Evolutionary conservation across 2,113 vertebrate genomes (phyloP).

Genomic region (Abramis brama): DNA sequence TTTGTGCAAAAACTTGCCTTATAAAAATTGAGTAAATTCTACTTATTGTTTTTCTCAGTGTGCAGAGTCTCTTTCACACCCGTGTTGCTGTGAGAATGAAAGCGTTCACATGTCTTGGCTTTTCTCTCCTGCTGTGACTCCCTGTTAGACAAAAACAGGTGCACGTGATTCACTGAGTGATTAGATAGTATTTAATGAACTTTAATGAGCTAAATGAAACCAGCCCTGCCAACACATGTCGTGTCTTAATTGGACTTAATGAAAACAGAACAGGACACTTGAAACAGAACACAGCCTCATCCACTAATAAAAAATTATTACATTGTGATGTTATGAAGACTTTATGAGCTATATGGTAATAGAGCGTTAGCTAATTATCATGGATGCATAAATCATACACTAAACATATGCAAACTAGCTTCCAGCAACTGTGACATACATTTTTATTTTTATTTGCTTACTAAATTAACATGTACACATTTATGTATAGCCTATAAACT

Average conservation of each 20-base stretch:
- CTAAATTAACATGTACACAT: too few relatives aligned
- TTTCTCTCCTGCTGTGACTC: not conserved
- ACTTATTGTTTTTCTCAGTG: too few relatives aligned
- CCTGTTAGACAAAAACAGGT: not conserved
- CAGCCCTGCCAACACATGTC: not conserved
- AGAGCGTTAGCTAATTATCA: not conserved
- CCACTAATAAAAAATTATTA: not conserved
- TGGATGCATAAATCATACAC: not conserved
- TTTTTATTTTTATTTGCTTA: not conserved
- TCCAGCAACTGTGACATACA: not conserved
- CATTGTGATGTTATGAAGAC: not conserved
- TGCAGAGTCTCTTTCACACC: not conserved
- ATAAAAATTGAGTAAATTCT: too few relatives aligned
- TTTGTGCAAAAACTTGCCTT: too few relatives aligned
- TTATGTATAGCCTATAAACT: too few relatives aligned
- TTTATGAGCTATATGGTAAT: not conserved
- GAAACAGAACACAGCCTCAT: not conserved
- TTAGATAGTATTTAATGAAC: slow-evolving; percentile 7
- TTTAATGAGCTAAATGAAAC: not conserved
- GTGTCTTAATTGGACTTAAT: not conserved
- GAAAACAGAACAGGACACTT: not conserved
- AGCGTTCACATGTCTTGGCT: not conserved
- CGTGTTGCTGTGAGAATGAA: slow-evolving; percentile 24
- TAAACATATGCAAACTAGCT: too few relatives aligned
- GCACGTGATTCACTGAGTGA: not conserved